Conservation (phyloP, 2,797 vertebrate species). For the Rhinoraja longicauda region DNA sequence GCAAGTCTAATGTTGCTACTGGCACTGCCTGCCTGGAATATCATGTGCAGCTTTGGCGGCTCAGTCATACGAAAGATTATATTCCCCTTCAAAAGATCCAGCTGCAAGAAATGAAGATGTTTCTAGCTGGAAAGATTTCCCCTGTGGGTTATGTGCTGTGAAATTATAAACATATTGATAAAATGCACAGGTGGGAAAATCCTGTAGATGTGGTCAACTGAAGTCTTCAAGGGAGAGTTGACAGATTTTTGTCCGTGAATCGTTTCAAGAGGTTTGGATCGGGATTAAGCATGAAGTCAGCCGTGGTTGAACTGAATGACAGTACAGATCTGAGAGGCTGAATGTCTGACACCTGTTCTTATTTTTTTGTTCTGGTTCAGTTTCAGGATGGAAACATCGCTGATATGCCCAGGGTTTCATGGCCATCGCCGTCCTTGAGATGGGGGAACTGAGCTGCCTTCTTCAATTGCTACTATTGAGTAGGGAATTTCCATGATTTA, state of each 20-base stretch:
- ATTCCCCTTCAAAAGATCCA: conserved; percentile 23
- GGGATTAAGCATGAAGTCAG: no score
- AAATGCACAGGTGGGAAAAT: not conserved
- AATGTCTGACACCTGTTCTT: not conserved
- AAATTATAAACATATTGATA: conserved; percentile 6
- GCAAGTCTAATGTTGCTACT: conserved; percentile 22
- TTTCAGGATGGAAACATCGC: no score
- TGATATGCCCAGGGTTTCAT: no score
- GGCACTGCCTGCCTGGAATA: not conserved
- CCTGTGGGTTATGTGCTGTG: not conserved
- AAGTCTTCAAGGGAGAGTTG: not conserved
- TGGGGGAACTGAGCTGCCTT: no score
- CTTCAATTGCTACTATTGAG: no score
- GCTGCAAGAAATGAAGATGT: not conserved
- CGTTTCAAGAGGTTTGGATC: not conserved
- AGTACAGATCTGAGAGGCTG: not conserved
- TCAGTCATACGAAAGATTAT: conserved; percentile 8
- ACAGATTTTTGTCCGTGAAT: not conserved
- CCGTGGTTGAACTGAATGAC: not conserved
- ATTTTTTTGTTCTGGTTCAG: no score
- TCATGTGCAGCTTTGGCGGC: not conserved
- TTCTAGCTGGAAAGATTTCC: conserved; percentile 25
- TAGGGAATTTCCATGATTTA: no score
- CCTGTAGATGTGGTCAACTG: not conserved
- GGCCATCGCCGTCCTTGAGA: no score